Evolutionary conservation across 2,888 invertebrate genomes (phyloP), one percentile per base, ranked within the genome.

Genomic region (Podotricha telesiphe): DNA sequence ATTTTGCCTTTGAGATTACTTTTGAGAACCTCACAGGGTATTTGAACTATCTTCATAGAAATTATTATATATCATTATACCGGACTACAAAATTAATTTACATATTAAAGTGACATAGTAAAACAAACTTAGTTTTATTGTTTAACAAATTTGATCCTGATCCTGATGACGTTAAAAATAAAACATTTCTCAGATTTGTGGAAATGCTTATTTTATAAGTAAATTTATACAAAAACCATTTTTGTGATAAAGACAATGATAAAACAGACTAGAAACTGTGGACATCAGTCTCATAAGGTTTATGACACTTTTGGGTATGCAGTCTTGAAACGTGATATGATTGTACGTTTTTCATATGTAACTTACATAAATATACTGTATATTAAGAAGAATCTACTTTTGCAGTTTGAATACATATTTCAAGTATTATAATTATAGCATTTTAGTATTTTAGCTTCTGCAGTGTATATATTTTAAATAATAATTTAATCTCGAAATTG

Each of bases 1-100:
- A 64, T 50, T 63, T 70, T 37, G 59, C 63, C 59, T 69, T 67
- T 66, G 55, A 62, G 53, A 47, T 34, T 58, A 65, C 51, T 65
- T 68, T 68, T 65, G 42, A 51, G 53, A 53, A 10, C 22, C 63
- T 58, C 34, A n/a, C 45, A 59, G 47, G 47, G 37, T 69, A 61
- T 69, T 69, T 61, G 17, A 20, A 55, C 15, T 61, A 64, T 63
- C 58, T 64, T 42, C 22, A 50, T n/a, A 45, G 11, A 40, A 50
- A 20, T 68, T 55, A 6, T 4, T 11, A 55, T 55, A 47, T 55
- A 48, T 47, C 37, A 55, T 37, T 13, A 55, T 34, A 37, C 17
- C 28, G 10, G 37, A 34, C 17, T 37, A 55, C n/a, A 11, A 55
- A 37, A 37, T 53, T 48, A 48, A 48, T 42, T 42, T 42, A 13